These are phyloP conservation scores for Semaprochilodus insignis DNA, from an alignment of 2,797 vertebrate genomes.

Conservation along the genomic window DNA sequence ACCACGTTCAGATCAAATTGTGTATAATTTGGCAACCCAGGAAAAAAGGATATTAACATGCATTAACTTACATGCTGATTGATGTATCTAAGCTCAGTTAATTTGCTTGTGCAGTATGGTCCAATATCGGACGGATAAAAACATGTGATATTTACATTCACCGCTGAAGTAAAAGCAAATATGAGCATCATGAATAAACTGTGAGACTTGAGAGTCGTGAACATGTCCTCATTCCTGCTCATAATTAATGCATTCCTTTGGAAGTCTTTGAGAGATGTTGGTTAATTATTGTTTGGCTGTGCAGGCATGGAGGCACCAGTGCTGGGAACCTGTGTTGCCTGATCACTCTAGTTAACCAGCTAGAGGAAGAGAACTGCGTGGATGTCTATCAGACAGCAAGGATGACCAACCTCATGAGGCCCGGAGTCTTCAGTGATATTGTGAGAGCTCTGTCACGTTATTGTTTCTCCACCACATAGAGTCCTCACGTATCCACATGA, in stretches of 20 bases:
- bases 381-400: slow-evolving; percentile 94
- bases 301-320: slow-evolving; percentile 89
- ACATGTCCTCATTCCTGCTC: no score
- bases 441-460: slow-evolving; percentile 79
- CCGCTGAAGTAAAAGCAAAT: no score
- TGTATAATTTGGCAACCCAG: no score
- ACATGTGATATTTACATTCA: no score
- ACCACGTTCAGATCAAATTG: no score
- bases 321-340: slow-evolving; percentile 94
- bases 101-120: not conserved
- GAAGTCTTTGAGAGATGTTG: not conserved
- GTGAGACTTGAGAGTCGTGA: no score
- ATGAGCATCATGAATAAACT: no score
- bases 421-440: slow-evolving; percentile 91
- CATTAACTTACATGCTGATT: no score
- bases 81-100: no score
- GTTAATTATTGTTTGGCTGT: not conserved
- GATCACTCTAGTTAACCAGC: slow-evolving; percentile 86
- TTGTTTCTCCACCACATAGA: not conserved
- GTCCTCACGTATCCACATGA: not conserved
- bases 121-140: no score
- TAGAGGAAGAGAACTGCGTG: slow-evolving; percentile 89
- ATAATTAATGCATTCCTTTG: no score
- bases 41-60: no score
- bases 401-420: slow-evolving; percentile 96